phyloP scores from a whole-genome alignment of 2,797 vertebrate species.

The Macropus fuliginosus region DNA sequence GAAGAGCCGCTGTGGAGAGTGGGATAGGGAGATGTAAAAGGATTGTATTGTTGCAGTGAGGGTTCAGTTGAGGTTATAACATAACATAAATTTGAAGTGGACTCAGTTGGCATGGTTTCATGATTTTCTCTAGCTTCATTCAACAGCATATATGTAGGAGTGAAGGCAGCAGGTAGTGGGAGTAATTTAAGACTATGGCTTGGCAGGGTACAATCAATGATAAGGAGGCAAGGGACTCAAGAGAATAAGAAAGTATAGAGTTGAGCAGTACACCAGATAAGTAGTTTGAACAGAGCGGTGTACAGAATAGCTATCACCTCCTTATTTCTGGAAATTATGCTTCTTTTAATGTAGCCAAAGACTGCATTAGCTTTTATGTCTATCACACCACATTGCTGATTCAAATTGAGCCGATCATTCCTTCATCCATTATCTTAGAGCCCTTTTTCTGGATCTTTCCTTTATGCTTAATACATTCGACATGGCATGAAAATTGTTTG shows the following conservation, averaged over 20 bases:
- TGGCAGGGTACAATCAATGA: neutral
- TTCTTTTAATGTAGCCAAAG: too few species aligned
- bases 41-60: neutral
- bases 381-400: neutral
- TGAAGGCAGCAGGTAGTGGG: neutral
- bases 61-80: neutral
- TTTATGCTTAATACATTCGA: neutral
- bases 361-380: neutral
- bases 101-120: neutral
- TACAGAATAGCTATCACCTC: neutral
- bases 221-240: neutral
- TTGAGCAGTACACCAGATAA: neutral
- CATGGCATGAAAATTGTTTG: neutral
- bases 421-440: neutral
- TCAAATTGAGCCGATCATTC: neutral
- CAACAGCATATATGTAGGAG: neutral
- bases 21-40: neutral
- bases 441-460: neutral
- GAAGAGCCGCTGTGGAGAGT: neutral
- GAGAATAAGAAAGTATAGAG: neutral
- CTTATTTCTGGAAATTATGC: too few species aligned
- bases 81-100: neutral
- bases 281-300: neutral
- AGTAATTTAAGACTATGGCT: neutral
- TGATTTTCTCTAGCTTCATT: neutral